These are phyloP conservation scores for Halisarca cf. caerulea DNA, from an alignment of 37 sponge, comb jelly and placozoan genomes.

Conservation along the genomic window DNA sequence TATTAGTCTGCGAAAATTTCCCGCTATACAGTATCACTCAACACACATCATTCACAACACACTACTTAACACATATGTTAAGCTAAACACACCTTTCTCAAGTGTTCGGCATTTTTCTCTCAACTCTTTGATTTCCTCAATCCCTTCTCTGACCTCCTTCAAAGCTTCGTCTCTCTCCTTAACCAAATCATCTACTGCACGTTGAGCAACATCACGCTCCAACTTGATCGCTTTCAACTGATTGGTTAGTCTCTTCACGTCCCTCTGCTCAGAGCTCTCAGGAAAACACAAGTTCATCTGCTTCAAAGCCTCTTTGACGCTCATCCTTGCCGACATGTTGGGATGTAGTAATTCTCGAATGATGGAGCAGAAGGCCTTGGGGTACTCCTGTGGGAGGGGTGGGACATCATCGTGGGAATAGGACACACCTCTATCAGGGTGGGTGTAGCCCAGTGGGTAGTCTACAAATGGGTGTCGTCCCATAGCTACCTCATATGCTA, in stretches of 20 bases:
- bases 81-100: slow-evolving; percentile 7
- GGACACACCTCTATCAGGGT: not conserved
- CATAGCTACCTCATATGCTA: slow-evolving; percentile 41
- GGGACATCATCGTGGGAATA: slow-evolving; percentile 28
- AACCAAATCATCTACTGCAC: slow-evolving; percentile 17
- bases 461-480: slow-evolving; percentile 62
- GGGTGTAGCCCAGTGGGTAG: slow-evolving; percentile 55
- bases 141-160: slow-evolving; percentile 32
- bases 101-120: not conserved
- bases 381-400: slow-evolving; percentile 40
- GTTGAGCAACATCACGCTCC: slow-evolving; percentile 8
- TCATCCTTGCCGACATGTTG: slow-evolving; percentile 24
- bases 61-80: not conserved
- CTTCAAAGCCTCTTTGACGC: slow-evolving; percentile 38
- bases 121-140: not conserved
- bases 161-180: slow-evolving; percentile 63
- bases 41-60: too few species aligned
- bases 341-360: slow-evolving; percentile 35
- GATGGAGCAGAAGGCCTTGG: slow-evolving; percentile 47
- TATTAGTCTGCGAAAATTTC: too few species aligned
- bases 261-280: slow-evolving; percentile 1
- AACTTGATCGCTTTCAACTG: slow-evolving; percentile 23
- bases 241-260: not conserved
- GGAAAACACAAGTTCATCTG: slow-evolving; percentile 33
- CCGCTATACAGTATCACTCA: too few species aligned